phyloP scores from a whole-genome alignment of 92 coral and sea anemone genomes.

The Heliopora coerulea region DNA sequence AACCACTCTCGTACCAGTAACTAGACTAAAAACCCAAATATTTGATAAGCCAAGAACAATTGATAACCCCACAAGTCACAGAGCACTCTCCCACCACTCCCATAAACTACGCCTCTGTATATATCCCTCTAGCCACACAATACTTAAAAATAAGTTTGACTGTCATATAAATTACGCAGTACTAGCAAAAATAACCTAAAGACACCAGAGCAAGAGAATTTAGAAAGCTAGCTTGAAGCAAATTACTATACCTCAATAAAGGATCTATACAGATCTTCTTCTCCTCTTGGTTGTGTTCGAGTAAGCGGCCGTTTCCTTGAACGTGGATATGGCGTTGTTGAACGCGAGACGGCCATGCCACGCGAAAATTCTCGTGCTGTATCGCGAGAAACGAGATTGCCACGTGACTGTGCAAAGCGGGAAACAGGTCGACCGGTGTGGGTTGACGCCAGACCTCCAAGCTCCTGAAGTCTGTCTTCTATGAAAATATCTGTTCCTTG shows the following conservation, averaged over 20 bases:
- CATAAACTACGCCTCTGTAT: too few species aligned
- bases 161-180: too few species aligned
- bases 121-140: too few species aligned
- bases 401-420: conserved; percentile 91
- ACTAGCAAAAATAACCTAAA: too few species aligned
- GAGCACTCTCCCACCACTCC: too few species aligned
- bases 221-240: neutral
- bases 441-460: conserved; percentile 64
- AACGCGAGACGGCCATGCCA: conserved; percentile 87
- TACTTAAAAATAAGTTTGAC: too few species aligned
- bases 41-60: too few species aligned
- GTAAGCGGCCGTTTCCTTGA: conserved; percentile 60
- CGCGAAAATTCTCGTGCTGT: conserved; percentile 84
- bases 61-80: too few species aligned
- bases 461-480: conserved; percentile 77
- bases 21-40: too few species aligned
- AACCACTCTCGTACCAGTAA: too few species aligned
- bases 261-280: conserved; percentile 78
- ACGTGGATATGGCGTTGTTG: conserved; percentile 80
- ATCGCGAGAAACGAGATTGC: conserved; percentile 74
- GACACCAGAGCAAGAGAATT: too few species aligned
- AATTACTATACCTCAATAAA: conserved; percentile 85
- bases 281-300: conserved; percentile 50
- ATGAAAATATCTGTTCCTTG: conserved; percentile 95
- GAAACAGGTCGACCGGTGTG: conserved; percentile 74